Percentiles rank a stretch among this genome's conserved stretches.
Evolutionary conservation across 2,888 invertebrate species (phyloP).

Genomic region (Tetranychus piercei): DNA sequence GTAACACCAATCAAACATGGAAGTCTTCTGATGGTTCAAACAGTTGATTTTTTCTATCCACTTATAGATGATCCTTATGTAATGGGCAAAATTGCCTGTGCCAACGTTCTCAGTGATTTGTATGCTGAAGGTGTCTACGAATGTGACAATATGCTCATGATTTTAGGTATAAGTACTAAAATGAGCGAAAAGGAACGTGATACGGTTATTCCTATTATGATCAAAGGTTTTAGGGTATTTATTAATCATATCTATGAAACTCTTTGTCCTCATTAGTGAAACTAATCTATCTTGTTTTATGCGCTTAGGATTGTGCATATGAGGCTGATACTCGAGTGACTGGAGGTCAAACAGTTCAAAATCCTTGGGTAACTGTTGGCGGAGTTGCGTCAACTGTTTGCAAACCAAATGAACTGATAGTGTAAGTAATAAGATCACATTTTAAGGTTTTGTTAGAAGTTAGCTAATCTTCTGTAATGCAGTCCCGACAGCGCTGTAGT

Average conservation of each 20-base stretch:
- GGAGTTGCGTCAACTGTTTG: constrained; percentile 71
- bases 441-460: too few relatives aligned
- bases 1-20: constrained; percentile 57
- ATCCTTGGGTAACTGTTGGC: constrained; percentile 68
- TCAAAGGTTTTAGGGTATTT: constrained; percentile 58
- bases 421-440: constrained; percentile 35
- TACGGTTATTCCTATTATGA: constrained; percentile 69
- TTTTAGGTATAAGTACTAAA: constrained; percentile 68
- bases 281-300: background rate
- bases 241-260: too few relatives aligned
- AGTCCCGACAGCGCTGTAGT: constrained; percentile 55
- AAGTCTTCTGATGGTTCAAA: constrained; percentile 55
- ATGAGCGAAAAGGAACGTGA: constrained; percentile 78
- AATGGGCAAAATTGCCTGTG: constrained; percentile 75
- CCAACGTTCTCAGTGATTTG: constrained; percentile 76
- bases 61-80: constrained; percentile 63
- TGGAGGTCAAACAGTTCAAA: constrained; percentile 54
- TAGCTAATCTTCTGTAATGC: constrained; percentile 20
- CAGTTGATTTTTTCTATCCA: constrained; percentile 71
- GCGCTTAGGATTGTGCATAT: constrained; percentile 45
- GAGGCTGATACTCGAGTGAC: constrained; percentile 50
- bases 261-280: background rate
- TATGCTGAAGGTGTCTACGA: constrained; percentile 88
- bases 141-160: constrained; percentile 84
- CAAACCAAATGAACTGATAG: constrained; percentile 64